Conservation (phyloP, 1,140 invertebrate genomes). For the Batillaria attramentaria region DNA sequence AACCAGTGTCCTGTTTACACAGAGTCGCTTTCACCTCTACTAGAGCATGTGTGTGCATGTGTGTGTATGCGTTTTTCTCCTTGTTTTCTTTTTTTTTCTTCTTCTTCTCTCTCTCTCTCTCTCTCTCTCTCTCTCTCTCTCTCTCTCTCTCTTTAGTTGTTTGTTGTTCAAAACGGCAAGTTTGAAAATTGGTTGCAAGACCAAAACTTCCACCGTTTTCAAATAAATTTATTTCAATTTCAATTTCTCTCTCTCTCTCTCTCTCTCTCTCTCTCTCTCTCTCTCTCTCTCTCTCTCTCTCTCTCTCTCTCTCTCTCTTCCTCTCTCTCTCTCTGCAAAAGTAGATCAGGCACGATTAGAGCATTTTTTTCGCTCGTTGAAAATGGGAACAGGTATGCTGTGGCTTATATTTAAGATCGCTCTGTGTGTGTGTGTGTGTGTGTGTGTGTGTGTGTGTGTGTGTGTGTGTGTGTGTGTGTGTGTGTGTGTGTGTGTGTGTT, state of each 20-base stretch:
- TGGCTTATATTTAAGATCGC: background rate
- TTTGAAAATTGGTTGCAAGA: too few species aligned
- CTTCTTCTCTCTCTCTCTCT: background rate
- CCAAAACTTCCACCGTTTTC: background rate
- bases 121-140: slow-evolving; percentile 18
- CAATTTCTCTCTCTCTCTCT: background rate
- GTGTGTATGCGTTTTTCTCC: too few species aligned
- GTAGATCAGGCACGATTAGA: too few species aligned
- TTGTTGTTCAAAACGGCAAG: background rate
- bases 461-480: background rate
- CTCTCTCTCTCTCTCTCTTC: slow-evolving; percentile 7
- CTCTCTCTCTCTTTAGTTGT: background rate
- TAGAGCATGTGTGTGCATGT: too few species aligned
- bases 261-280: background rate
- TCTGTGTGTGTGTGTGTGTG: background rate
- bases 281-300: slow-evolving; percentile 18
- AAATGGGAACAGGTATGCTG: background rate
- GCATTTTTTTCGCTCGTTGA: too few species aligned
- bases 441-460: background rate
- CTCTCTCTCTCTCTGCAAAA: background rate
- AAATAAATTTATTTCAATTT: too few species aligned
- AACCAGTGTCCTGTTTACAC: too few species aligned
- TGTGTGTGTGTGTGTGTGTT: background rate
- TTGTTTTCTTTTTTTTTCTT: background rate
- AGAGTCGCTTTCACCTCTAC: too few species aligned